Evolutionary conservation across 2,113 vertebrate species (phyloP), one percentile per base, ranked within the genome.

Genomic region (Petaurus breviceps): DNA sequence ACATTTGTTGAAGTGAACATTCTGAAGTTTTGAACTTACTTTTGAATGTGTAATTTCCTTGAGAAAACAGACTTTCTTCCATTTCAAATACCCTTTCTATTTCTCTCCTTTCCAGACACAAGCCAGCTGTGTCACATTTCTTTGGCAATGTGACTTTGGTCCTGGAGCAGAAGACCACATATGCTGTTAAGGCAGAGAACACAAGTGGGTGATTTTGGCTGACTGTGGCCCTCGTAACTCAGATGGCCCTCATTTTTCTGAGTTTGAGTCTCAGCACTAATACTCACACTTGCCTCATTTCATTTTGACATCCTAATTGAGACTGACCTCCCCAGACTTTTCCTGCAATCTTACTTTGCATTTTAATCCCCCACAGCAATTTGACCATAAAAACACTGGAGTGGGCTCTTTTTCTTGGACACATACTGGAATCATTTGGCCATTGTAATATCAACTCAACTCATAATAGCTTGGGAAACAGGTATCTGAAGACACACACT

Each of bases 271-370:
- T 98, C 97, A 97, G 3, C 97, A 95, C 96, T 98, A 98, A 98
- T 96, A 95, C 96, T 98, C 97, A 96, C 95, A 97, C 97, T 98
- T 97, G 93, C 98, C 98, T 98, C 97, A 94, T 96, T 98, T 98
- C 98, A 98, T 98, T 98, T 98, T 99, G 98, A 98, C 98, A 98
- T 98, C 95, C 94, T 98, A 98, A 98, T 98, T 98, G 98, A 98
- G 97, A 97, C 97, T 97, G 97, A 98, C 98, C 96, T 98, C 98
- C 97, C 96, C 95, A 96, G 50, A 98, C 97, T 98, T 97, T 51
- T 50, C 77, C 94, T 95, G 95, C 97, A 90, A 94, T 98, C 97
- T 98, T 97, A 92, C 97, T 98, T 98, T 95, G 94, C 96, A 97
- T 93, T 98, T 98, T 97, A 98, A 97, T 98, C 96, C 98, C 92